Evolutionary conservation across 1,140 invertebrate species (phyloP), one percentile per base, ranked within the genome.

Genomic region (Tachypleus tridentatus): DNA sequence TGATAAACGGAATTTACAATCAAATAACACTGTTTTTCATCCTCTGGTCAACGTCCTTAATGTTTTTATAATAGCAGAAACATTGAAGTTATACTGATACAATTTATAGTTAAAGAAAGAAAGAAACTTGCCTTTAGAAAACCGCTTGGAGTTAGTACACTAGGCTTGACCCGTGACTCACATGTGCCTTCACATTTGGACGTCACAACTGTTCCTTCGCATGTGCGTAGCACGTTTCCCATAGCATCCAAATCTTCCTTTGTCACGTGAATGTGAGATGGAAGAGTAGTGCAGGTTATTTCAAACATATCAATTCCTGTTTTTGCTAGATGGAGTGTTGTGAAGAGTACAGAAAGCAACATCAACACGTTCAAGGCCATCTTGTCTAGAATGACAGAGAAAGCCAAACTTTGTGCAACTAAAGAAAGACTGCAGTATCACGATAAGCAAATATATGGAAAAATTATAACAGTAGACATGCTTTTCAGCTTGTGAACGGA

Each of bases 181-280:
- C 91, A 95, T 65, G 86, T 85, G 49, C 91, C 91, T 77, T 95
- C 90, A 51, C 69, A 70, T 78, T 93, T 93, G 71, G 88, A 92
- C 5, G 77, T 76, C 1, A 73, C 74, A 47, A 94, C 82, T 75
- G 92, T 90, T 9, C 87, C 89, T 75, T 88, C 91, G 73, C 91
- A 95, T 4, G 88, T 91, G 73, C 90, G 80, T 69, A 85, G 82
- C 69, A 93, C 78, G 65, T 85, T 77, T 11, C 89, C 89, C 72
- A 85, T 77, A 65, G 91, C 88, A 70, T 91, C 87, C 71, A 87
- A 93, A 74, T 93, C 90, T 79, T 95, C 91, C 82, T 90, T 90
- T 58, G 84, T 85, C 64, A 91, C 80, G 73, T 89, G 87, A 65
- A 91, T 83, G 72, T 88, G 85, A 3, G 87, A 87, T 53, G 86